Evolutionary conservation across 2,113 vertebrate genomes (phyloP).

Genomic region (Ascaphus truei): DNA sequence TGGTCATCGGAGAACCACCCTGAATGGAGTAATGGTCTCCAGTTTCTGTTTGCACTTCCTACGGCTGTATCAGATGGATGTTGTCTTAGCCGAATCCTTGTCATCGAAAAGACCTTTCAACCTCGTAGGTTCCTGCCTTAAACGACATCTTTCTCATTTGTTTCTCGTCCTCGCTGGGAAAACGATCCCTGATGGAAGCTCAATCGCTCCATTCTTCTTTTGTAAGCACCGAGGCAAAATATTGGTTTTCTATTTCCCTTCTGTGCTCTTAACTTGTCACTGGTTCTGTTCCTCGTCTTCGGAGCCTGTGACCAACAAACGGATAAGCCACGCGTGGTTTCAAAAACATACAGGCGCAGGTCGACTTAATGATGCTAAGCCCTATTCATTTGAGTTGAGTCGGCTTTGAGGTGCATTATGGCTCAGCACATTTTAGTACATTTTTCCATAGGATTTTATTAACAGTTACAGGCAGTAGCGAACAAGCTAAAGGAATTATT

Average conservation of each 20-base stretch:
- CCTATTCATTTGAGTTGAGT: no score
- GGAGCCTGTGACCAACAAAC: background rate
- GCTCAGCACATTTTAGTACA: no score
- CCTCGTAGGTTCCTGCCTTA: background rate
- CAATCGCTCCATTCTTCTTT: background rate
- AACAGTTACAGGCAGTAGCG: no score
- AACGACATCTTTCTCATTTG: background rate
- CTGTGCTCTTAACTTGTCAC: no score
- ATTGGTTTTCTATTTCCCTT: background rate
- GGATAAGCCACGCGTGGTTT: background rate
- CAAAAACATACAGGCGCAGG: no score
- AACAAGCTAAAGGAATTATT: no score
- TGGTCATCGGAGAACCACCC: no score
- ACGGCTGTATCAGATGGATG: background rate
- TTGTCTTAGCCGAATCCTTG: slow-evolving; percentile 32
- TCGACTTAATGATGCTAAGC: no score
- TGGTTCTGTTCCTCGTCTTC: background rate
- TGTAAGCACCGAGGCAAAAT: background rate
- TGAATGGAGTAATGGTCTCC: slow-evolving; percentile 16
- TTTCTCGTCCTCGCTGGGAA: slow-evolving; percentile 17
- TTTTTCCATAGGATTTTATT: no score
- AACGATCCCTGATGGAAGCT: background rate
- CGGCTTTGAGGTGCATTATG: no score
- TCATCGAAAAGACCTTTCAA: slow-evolving; percentile 3
- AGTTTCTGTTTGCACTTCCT: slow-evolving; percentile 33